phyloP scores from a whole-genome alignment of 2,797 vertebrate genomes.

The Danio aesculapii region DNA sequence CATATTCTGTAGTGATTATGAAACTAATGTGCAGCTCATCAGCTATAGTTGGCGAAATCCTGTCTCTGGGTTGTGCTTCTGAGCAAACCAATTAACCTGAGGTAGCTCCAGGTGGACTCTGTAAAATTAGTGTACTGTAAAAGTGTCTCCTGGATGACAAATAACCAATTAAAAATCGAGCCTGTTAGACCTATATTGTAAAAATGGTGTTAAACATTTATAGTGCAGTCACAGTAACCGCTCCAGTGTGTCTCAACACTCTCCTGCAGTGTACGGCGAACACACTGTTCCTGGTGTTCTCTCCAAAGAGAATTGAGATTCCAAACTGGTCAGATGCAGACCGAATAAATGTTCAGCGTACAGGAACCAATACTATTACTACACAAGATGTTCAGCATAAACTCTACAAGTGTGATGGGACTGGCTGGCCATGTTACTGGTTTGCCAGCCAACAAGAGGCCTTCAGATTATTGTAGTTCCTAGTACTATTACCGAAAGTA shows the following conservation, averaged over 20 bases:
- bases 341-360: not conserved
- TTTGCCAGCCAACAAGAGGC: no score
- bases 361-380: not conserved
- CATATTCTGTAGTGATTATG: not conserved
- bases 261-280: not conserved
- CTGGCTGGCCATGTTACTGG: not conserved
- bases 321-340: not conserved
- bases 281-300: constrained; percentile 5
- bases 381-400: not conserved
- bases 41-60: constrained; percentile 1
- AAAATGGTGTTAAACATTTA: constrained; percentile 37
- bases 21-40: not conserved
- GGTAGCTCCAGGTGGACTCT: constrained; percentile 31
- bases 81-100: constrained; percentile 33
- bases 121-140: constrained; percentile 33
- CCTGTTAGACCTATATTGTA: constrained; percentile 26
- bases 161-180: constrained; percentile 39
- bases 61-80: not conserved
- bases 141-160: constrained; percentile 33
- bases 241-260: not conserved
- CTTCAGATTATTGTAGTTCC: no score
- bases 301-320: not conserved
- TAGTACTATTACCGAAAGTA: no score
- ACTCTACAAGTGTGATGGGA: not conserved
- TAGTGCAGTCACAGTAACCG: constrained; percentile 14